phyloP scores from a whole-genome alignment of 2,888 invertebrate species.

The Isoperla grammatica region DNA sequence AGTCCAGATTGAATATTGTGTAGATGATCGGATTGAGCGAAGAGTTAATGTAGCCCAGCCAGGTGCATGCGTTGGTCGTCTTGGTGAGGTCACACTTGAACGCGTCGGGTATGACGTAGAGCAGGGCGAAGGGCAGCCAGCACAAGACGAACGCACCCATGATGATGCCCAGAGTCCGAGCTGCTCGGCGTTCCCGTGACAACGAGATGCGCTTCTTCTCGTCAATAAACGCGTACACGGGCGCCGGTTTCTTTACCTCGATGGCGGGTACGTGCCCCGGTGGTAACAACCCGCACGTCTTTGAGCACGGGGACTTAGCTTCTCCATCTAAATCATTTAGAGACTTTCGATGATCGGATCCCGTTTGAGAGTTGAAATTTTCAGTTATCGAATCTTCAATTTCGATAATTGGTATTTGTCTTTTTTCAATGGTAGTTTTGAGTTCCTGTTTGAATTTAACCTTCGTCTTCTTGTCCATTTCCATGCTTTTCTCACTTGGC shows the following conservation, averaged over 20 bases:
- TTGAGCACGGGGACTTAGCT: not conserved
- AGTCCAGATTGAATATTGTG: slow-evolving; percentile 92
- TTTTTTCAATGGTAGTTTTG: slow-evolving; percentile 43
- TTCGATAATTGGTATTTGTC: slow-evolving; percentile 41
- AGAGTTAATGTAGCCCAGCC: slow-evolving; percentile 90
- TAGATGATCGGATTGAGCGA: slow-evolving; percentile 91
- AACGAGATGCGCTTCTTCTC: slow-evolving; percentile 86
- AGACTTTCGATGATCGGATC: slow-evolving; percentile 30
- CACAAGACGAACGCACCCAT: slow-evolving; percentile 98
- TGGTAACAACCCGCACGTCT: slow-evolving; percentile 21
- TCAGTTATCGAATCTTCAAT: slow-evolving; percentile 53
- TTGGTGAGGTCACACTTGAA: slow-evolving; percentile 73
- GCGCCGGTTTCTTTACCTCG: slow-evolving; percentile 35
- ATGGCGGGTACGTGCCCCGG: slow-evolving; percentile 30
- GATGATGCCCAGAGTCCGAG: slow-evolving; percentile 91
- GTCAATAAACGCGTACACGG: slow-evolving; percentile 79
- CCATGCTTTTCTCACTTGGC: too few relatives aligned
- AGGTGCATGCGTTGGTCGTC: slow-evolving; percentile 83
- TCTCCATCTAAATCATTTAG: slow-evolving; percentile 37
- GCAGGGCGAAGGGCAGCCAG: slow-evolving; percentile 96
- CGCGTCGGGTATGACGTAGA: slow-evolving; percentile 85
- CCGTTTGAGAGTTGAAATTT: slow-evolving; percentile 45
- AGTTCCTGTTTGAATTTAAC: slow-evolving; percentile 52
- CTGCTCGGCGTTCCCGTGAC: slow-evolving; percentile 90
- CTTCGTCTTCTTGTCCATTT: slow-evolving; percentile 44